phyloP scores from a whole-genome alignment of 2,113 vertebrate species.

The Verasper variegatus region DNA sequence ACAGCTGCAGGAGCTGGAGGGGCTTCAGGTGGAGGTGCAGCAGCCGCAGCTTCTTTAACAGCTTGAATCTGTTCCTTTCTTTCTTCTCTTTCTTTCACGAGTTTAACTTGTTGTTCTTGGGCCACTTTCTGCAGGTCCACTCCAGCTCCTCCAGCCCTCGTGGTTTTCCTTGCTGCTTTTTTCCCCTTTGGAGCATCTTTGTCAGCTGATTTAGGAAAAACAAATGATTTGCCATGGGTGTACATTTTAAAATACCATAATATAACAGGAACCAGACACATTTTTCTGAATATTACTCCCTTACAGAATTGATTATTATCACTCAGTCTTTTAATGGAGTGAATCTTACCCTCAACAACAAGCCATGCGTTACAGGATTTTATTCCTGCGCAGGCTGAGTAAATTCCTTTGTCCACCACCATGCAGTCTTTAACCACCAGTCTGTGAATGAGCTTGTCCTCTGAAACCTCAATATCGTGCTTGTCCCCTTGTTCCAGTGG shows the following conservation, averaged over 20 bases:
- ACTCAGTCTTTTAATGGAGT: neutral
- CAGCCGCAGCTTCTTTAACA: conserved; percentile 50
- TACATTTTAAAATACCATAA: neutral
- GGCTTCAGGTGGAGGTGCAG: conserved; percentile 28
- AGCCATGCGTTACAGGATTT: conserved; percentile 87
- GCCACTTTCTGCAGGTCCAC: conserved; percentile 71
- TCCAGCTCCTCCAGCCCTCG: conserved; percentile 70
- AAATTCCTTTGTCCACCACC: conserved; percentile 85
- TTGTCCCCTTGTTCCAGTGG: conserved; percentile 77
- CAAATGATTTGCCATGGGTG: neutral
- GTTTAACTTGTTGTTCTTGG: conserved; percentile 72
- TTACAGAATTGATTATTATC: neutral
- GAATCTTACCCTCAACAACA: conserved; percentile 84
- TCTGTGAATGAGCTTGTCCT: conserved; percentile 86
- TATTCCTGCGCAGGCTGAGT: conserved; percentile 80
- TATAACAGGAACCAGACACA: too few relatives aligned
- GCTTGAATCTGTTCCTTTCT: conserved; percentile 58
- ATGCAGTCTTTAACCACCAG: conserved; percentile 81
- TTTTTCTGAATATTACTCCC: neutral
- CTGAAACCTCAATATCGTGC: conserved; percentile 80
- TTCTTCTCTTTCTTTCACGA: conserved; percentile 66
- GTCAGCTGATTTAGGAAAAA: conserved; percentile 60
- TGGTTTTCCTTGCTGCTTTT: conserved; percentile 75
- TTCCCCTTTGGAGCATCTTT: conserved; percentile 68
- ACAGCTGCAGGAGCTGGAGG: conserved; percentile 22